Conservation (phyloP, 2,888 invertebrate genomes). For the Tipula confusa region DNA sequence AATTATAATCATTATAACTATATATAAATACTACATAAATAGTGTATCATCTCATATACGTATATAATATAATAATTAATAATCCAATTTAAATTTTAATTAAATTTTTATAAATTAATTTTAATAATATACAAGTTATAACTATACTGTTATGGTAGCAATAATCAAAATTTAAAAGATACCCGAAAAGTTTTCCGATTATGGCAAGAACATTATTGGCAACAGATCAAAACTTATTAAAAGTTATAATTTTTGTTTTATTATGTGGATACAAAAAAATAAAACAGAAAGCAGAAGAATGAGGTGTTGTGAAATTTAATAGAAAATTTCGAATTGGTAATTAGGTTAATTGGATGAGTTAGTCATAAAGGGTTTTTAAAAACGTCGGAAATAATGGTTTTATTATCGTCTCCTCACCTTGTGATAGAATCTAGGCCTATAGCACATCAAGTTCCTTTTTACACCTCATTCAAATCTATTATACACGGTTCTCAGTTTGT, state of each 20-base stretch:
- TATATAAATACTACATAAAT: neutral
- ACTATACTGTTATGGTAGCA: neutral
- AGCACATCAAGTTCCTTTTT: too few species aligned
- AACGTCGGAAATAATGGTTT: too few species aligned
- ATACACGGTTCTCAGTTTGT: too few species aligned
- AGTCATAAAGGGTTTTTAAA: too few species aligned
- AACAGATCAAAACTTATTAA: neutral
- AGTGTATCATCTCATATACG: neutral
- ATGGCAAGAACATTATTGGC: neutral
- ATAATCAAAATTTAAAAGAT: neutral
- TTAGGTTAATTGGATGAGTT: neutral
- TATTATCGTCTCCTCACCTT: too few species aligned
- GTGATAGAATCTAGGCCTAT: too few species aligned
- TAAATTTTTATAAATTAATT: neutral
- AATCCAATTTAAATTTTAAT: neutral
- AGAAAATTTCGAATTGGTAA: neutral
- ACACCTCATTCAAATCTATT: too few species aligned
- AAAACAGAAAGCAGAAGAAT: too few species aligned
- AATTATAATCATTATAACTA: neutral
- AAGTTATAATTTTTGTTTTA: too few species aligned
- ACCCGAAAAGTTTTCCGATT: conserved; percentile 3
- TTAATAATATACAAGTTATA: neutral
- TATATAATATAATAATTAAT: neutral
- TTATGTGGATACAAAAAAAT: neutral
- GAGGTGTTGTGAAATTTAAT: too few species aligned